Evolutionary conservation across 2,113 vertebrate species (phyloP), one percentile per base, ranked within the genome.

Genomic region (Pomatorhinus ruficollis): DNA sequence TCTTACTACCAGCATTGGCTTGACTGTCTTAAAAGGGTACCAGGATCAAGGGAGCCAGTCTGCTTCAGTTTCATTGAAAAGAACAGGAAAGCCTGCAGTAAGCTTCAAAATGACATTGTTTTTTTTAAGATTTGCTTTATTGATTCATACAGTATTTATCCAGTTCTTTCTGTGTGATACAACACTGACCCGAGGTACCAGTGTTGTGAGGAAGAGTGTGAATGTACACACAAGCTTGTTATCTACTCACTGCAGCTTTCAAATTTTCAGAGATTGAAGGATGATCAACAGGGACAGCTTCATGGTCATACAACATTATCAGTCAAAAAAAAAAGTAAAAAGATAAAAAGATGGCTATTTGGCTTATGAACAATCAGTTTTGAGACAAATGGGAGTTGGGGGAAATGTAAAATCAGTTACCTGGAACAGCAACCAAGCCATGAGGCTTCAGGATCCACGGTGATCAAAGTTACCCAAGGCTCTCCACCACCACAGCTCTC

Each of bases 221-320:
- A 70, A 39, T 0, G 0, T 2, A 35, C 45, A 24, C 11, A 40
- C 6, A 68, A 68, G 11, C 65, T 68, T 0, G 0, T 24, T 50
- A 40, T 23, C 39, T 33, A 49, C 24, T 44, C 25, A 17, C n/a
- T 9, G 17, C 23, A 69, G 35, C 35, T 60, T 64, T 52, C 40
- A 45, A 37, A 42, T 45, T 52, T 65, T 33, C 65, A 45, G 17
- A 15, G 33, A n/a, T 12, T 69, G 59, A 56, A 69, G 61, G 20
- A 28, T 13, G 11, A 71, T 30, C 6, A 68, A 30, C n/a, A 64
- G 24, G 10, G 2, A 49, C 42, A 71, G 42, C 53, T 64, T 37
- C 25, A 19, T 1, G 18, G 33, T 45, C 42, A 44, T 30, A 11
- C 10, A 53, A 15, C 10, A 54, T 6, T 42, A 64, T 20, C 1